phyloP scores from a whole-genome alignment of 2,888 invertebrate genomes.

The Homarus gammarus region DNA sequence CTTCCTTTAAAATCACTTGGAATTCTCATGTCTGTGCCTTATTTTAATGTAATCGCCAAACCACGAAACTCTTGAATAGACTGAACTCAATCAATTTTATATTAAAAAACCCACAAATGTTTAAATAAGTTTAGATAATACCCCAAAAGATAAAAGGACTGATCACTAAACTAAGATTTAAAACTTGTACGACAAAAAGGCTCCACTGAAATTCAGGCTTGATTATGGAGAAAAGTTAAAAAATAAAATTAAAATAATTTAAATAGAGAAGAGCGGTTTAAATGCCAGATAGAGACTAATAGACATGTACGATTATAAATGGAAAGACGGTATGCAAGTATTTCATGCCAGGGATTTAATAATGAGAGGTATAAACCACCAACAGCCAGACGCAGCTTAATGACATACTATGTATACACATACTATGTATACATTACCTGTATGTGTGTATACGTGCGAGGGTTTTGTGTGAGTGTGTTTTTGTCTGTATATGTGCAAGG shows the following conservation, averaged over 20 bases:
- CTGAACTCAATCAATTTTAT: too few species aligned
- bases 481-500: too few species aligned
- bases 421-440: too few species aligned
- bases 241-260: background rate
- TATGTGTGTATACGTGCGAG: conserved; percentile 29
- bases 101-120: too few species aligned
- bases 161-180: too few species aligned
- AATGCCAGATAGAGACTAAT: background rate
- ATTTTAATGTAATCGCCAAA: background rate
- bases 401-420: too few species aligned
- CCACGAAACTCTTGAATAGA: too few species aligned
- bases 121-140: too few species aligned
- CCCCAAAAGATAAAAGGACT: too few species aligned
- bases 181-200: too few species aligned
- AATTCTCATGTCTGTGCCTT: background rate
- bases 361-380: conserved; percentile 41
- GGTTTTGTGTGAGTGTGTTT: too few species aligned
- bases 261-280: background rate
- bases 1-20: background rate
- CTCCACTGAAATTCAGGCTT: background rate
- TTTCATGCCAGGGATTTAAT: conserved; percentile 58
- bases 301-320: background rate
- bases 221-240: background rate
- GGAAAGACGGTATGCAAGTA: background rate
- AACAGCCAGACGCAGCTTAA: conserved; percentile 5